These are phyloP conservation scores for Onychomys torridus DNA, from an alignment of 2,797 vertebrate genomes.

Conservation along the genomic window DNA sequence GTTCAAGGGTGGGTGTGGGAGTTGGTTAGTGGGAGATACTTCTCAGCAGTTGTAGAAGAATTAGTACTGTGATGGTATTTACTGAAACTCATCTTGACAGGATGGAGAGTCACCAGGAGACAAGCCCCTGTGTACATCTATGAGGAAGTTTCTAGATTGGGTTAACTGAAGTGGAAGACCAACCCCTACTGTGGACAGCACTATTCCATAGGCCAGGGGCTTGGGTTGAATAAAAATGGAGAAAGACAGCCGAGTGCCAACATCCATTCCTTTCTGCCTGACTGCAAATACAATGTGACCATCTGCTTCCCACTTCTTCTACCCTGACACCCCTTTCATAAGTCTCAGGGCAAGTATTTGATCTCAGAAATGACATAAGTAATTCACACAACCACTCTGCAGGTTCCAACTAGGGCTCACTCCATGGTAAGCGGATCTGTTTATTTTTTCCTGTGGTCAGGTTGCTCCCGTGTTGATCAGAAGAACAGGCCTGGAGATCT, in stretches of 20 bases:
- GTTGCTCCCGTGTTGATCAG: not conserved
- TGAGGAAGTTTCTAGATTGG: not conserved
- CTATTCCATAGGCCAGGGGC: not conserved
- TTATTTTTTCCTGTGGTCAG: not conserved
- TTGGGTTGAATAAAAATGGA: not conserved
- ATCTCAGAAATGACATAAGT: not conserved
- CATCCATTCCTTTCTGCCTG: not conserved
- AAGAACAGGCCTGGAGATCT: not conserved
- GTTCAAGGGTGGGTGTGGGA: not conserved
- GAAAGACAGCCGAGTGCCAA: not conserved
- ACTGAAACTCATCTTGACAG: not conserved
- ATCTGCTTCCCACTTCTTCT: not conserved
- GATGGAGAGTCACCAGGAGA: too few relatives aligned
- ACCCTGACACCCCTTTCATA: too few relatives aligned
- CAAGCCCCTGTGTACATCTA: too few relatives aligned
- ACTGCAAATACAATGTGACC: too few relatives aligned
- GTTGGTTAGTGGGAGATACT: not conserved
- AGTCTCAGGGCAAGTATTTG: not conserved
- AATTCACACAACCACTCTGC: not conserved
- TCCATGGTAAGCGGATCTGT: rapidly evolving
- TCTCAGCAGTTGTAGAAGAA: not conserved
- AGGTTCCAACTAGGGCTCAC: too few relatives aligned
- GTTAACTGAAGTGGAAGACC: not conserved
- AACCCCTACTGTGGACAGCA: too few relatives aligned
- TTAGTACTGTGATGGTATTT: not conserved